phyloP scores from a whole-genome alignment of 53 echinoderm and acorn worm species.

The Astropecten irregularis region DNA sequence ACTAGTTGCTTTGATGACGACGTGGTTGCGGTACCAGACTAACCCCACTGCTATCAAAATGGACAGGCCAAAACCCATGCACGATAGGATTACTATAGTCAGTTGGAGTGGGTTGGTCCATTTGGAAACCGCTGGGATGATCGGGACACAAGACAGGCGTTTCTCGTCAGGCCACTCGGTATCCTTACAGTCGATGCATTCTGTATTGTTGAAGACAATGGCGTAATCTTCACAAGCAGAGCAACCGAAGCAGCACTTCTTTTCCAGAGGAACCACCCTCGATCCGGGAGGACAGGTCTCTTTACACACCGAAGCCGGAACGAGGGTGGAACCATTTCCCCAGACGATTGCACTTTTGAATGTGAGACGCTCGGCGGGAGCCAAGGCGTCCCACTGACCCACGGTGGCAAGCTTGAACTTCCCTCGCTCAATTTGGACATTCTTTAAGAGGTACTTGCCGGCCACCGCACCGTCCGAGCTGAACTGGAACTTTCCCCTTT shows the following conservation, averaged over 20 bases:
- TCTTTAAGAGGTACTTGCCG: slow-evolving; percentile 15
- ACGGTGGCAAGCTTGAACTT: no score
- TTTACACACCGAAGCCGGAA: neutral
- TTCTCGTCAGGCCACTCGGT: no score
- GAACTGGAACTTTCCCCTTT: neutral
- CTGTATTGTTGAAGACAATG: slow-evolving; percentile 13
- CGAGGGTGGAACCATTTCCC: neutral
- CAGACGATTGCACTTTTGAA: no score
- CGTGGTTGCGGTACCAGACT: slow-evolving; percentile 23
- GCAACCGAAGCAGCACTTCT: slow-evolving; percentile 51
- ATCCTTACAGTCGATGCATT: no score
- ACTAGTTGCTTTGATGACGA: slow-evolving; percentile 65
- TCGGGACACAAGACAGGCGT: neutral
- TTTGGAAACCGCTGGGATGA: neutral
- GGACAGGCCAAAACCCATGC: neutral
- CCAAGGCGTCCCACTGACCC: neutral
- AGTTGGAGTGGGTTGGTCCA: neutral
- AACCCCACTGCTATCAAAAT: neutral
- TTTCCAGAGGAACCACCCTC: neutral
- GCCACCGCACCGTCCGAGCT: neutral
- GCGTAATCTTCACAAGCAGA: neutral
- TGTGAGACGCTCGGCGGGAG: neutral
- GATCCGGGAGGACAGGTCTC: neutral
- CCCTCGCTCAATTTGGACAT: no score
- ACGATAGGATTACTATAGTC: neutral